Base-by-base conservation (phyloP, 2,113 vertebrate genomes). In the Ophthalmolycus amberensis region DNA sequence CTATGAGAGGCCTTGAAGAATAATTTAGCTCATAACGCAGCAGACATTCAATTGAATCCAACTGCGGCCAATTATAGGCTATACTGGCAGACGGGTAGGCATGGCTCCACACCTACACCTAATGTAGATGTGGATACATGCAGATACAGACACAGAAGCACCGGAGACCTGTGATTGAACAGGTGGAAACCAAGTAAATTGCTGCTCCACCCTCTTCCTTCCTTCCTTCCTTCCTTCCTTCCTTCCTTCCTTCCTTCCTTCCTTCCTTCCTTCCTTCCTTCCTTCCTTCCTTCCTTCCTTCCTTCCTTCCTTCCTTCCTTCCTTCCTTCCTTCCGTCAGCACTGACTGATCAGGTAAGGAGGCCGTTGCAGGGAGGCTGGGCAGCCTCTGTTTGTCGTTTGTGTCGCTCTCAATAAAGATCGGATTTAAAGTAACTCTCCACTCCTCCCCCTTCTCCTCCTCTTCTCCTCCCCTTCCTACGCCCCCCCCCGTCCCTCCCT, bases 371-470 rank as follows among this genome's bases (percentile, higher is more conserved):
- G 78, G 59, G 72, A 86, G 84, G 82, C 48, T 34, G 73, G 85
- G 29, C 58, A 52, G 42, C 3, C 6, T 9, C 83, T 90, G 92
- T 92, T 94, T 91, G 92, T 87, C 27, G 71, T 91, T 90, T 85
- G 81, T 87, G 89, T 94, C 74, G 88, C 89, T 95, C 93, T 95
- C 95, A 94, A 93, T 95, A 94, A 95, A 95, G 93, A 94, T 93
- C 90, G 95, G 84, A 95, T 96, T 95, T 96, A 94, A 94, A 94
- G 93, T 95, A 94, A 95, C 89, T 93, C 94, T 90, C 78, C 83
- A 85, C 90, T 91, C 83, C 87, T 82, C 88, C 84, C 66, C 25
- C 62, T 73, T 3, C 74, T 32, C 71, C 68, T 74, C 84, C 73
- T 84, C 54, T 66, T 62, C 68, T 56, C 59, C 75, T 40, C 66